Base-by-base conservation (phyloP, 2,113 vertebrate species). In the Sceloporus undulatus region DNA sequence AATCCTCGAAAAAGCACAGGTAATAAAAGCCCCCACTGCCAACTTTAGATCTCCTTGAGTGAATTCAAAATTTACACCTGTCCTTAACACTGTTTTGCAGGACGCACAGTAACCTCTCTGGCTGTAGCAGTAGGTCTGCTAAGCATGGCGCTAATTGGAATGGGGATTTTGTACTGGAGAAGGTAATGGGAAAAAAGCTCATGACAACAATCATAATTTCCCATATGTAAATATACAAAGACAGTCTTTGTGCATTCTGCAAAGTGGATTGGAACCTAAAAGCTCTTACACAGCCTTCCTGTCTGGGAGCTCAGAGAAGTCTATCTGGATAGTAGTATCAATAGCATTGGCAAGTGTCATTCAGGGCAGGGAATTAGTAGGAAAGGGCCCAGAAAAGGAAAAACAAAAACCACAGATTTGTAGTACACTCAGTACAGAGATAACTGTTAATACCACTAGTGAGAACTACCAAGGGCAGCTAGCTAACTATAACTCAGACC, bases 91-190 rank as follows among this genome's bases (percentile, higher is more conserved):
- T 88, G 19, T 54, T 78, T 88, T 78, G 42, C 81, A 88, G 87
- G 87, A 48, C 62, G 2, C 65, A 77, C 87, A 0, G 79, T 88
- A 8, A 88, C 75, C 9, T 62, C 62, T 2, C 29, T 88, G 81
- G 81, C 87, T 78, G 81, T 70, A 34, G 23, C 34, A n/a, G 87
- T 84, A n/a, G 87, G 73, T 4, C 48, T 88, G 48, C 73, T 88
- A 48, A 88, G 87, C 1, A 4, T 19, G 2, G 74, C 81, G 13
- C 38, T 88, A 54, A 40, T 88, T n/a, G 80, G 87, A 16, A 9
- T n/a, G 23, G 81, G 87, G 1, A 54, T 78, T 62, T 78, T 88
- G 14, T 83, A 88, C 27, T 88, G 87, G 59, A 88, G 80, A 2
- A 88, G 42, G 59, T 77, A 81, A 88, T 68, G 16, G 8, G 78